These are phyloP conservation scores for Sebastolobus alascanus DNA, from an alignment of 2,797 vertebrate species.

Conservation along the genomic window DNA sequence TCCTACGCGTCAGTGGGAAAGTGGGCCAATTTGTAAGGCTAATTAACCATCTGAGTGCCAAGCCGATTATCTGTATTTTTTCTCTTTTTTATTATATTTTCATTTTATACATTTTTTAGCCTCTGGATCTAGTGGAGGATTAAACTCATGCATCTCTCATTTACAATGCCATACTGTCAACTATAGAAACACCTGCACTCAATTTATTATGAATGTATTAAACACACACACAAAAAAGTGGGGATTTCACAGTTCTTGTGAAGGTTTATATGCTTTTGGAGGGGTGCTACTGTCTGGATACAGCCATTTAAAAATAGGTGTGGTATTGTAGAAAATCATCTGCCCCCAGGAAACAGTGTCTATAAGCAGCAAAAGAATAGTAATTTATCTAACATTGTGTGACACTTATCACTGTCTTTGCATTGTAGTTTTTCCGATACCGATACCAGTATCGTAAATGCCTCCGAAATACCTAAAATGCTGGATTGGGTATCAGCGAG, in stretches of 20 bases:
- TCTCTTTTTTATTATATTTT: no score
- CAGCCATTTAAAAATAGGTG: not conserved
- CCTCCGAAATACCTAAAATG: no score
- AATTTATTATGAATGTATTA: not conserved
- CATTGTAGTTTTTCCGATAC: no score
- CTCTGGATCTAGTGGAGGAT: not conserved
- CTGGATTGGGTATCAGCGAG: no score
- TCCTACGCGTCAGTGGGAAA: slow-evolving; percentile 75
- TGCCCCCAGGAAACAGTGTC: not conserved
- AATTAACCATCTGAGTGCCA: slow-evolving; percentile 60
- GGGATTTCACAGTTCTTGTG: not conserved
- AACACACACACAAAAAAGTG: not conserved
- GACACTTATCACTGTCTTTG: not conserved
- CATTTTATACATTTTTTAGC: no score
- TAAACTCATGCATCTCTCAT: not conserved
- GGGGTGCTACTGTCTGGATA: not conserved
- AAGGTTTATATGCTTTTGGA: not conserved
- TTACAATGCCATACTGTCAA: not conserved
- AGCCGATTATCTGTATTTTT: slow-evolving; percentile 1
- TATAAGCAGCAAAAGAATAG: no score
- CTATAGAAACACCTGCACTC: not conserved
- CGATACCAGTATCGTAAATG: no score
- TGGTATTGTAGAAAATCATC: not conserved
- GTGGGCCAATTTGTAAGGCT: slow-evolving; percentile 60
- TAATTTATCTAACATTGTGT: not conserved